Conservation (phyloP, 2,888 invertebrate species). For the Protophormia terraenovae region DNA sequence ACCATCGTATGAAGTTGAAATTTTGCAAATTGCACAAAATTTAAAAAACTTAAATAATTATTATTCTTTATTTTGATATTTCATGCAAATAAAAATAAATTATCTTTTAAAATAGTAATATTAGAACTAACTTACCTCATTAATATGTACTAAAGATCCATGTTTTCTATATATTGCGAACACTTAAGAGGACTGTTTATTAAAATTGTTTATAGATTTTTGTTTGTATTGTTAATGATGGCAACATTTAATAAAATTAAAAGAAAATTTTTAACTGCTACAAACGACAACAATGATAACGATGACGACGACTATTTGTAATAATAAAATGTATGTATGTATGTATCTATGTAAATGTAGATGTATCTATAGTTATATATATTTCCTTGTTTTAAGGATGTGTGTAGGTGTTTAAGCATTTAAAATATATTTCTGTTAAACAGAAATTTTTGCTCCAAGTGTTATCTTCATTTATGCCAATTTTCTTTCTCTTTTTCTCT, state of each 20-base stretch:
- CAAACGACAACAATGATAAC: constrained; percentile 44
- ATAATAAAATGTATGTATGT: constrained; percentile 8
- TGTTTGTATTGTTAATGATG: constrained; percentile 49
- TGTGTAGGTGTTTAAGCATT: constrained; percentile 19
- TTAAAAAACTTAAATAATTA: too few relatives aligned
- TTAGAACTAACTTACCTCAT: constrained; percentile 70
- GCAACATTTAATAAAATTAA: constrained; percentile 54
- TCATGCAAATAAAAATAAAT: neutral
- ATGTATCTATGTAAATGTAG: neutral
- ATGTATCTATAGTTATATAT: neutral
- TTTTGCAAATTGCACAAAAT: too few relatives aligned
- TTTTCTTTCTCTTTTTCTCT: neutral
- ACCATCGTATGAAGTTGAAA: too few relatives aligned
- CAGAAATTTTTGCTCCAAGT: constrained; percentile 4
- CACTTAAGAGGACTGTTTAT: constrained; percentile 9
- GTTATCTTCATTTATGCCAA: neutral
- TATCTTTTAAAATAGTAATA: too few relatives aligned
- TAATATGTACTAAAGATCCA: constrained; percentile 43
- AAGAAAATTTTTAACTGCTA: constrained; percentile 48
- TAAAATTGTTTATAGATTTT: neutral
- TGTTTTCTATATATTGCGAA: neutral
- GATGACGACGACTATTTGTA: constrained; percentile 27
- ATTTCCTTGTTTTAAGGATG: neutral
- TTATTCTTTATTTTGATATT: too few relatives aligned
- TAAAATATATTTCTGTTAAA: constrained; percentile 20